Base-by-base conservation (phyloP, 2,797 vertebrate genomes). In the Lepilemur septentrionalis region DNA sequence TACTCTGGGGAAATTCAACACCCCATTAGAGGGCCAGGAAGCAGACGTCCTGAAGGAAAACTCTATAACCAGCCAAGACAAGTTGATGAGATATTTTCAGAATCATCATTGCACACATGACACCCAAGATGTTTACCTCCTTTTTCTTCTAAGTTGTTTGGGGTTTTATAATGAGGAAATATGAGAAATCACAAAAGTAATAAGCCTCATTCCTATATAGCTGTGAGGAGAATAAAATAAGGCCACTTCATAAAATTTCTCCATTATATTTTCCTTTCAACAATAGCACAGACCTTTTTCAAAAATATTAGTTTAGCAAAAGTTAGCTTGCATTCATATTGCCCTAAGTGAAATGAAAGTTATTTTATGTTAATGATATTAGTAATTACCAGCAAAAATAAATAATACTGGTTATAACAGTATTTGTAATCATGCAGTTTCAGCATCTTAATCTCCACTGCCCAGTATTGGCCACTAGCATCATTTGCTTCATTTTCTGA, bases 111-210 rank as follows among this genome's bases (percentile, higher is more conserved):
- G 48, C 2, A 46, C 61, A 85, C 28, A 57, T 30, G 48, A 95
- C 32, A 67, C 52, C 28, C 7, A 14, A 82, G 46, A 93, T 75
- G 65, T 93, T 93, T 88, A 89, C 15, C 28, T 80, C n/a, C 78
- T 91, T 89, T 41, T 55, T 95, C 70, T 92, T 90, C 63, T 57
- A 59, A 75, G n/a, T 86, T 79, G 52, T 72, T 81, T 70, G 73
- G 32, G 78, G 8, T 59, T 79, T 84, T 91, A 92, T 83, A 96
- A 96, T 87, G 59, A 97, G 84, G 67, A 93, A 95, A 96, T 92
- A 95, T 82, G 85, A 97, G 92, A 90, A 90, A 96, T 93, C 90
- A 81, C 88, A 96, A 95, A 95, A 95, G 92, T 79, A 94, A 79
- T 96, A 94, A 96, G 86, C 63, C 78, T 93, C 38, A 69, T 46